Conservation (phyloP, 1,140 invertebrate species). For the Linepithema humile region DNA sequence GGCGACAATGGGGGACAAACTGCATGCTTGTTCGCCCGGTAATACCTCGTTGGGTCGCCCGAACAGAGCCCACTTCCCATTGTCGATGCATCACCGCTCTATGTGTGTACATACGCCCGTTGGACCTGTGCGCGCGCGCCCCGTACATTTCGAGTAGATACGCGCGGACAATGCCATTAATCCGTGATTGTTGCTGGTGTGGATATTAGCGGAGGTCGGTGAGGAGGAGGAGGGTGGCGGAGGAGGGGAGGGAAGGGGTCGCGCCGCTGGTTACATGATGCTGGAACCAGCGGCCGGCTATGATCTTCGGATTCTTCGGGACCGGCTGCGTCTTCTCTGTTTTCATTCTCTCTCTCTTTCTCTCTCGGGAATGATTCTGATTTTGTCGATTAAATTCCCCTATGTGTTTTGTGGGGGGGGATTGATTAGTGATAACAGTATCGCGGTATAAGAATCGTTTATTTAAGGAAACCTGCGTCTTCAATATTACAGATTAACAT, state of each 20-base stretch:
- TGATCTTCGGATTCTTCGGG: slow-evolving; percentile 35
- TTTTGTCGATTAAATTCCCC: too few species aligned
- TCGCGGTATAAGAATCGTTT: too few species aligned
- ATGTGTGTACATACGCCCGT: slow-evolving; percentile 69
- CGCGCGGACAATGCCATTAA: slow-evolving; percentile 79
- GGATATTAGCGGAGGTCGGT: slow-evolving; percentile 68
- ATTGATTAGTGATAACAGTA: too few species aligned
- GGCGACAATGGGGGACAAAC: slow-evolving; percentile 78
- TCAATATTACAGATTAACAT: too few species aligned
- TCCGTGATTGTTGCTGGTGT: slow-evolving; percentile 80
- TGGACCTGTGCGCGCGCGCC: slow-evolving; percentile 74
- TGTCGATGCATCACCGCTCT: slow-evolving; percentile 80
- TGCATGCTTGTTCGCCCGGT: slow-evolving; percentile 81
- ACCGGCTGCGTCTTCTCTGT: not conserved
- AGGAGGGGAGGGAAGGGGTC: not conserved
- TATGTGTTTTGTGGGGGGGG: too few species aligned
- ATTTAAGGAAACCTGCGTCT: too few species aligned
- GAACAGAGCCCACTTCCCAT: slow-evolving; percentile 79
- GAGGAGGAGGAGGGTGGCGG: slow-evolving; percentile 1
- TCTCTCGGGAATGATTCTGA: too few species aligned
- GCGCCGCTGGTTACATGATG: slow-evolving; percentile 18
- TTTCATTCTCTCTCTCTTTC: too few species aligned
- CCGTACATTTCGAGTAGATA: slow-evolving; percentile 81
- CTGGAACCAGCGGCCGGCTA: slow-evolving; percentile 38
- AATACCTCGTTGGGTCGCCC: slow-evolving; percentile 82